Evolutionary conservation across 2,888 invertebrate species (phyloP).

Genomic region (Cephus spinipes): DNA sequence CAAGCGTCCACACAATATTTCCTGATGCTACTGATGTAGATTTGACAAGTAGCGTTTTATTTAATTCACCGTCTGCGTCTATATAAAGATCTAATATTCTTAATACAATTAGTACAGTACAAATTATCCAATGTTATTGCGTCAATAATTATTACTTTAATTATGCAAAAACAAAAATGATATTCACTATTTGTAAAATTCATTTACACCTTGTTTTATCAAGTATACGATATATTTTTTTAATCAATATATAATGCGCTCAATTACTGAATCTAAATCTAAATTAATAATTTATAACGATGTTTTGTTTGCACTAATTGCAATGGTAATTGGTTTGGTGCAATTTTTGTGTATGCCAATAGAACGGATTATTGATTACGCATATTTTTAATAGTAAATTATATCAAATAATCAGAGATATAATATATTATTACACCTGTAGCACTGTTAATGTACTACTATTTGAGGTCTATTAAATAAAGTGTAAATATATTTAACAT

Average conservation of each 20-base stretch:
- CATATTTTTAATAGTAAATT: background rate
- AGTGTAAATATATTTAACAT: background rate
- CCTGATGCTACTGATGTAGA: too few relatives aligned
- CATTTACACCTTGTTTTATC: background rate
- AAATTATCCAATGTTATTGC: background rate
- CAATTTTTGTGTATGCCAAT: background rate
- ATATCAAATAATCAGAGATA: background rate
- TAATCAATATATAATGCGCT: background rate
- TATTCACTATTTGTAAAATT: background rate
- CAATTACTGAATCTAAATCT: background rate
- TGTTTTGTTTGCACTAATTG: background rate
- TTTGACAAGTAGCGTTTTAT: background rate
- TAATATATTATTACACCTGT: background rate
- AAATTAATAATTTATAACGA: background rate
- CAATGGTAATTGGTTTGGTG: background rate
- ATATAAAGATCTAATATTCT: background rate
- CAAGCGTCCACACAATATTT: too few relatives aligned
- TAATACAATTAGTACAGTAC: background rate
- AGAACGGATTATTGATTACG: background rate
- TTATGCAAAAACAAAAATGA: background rate
- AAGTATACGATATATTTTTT: background rate
- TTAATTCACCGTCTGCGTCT: background rate
- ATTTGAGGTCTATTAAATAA: background rate
- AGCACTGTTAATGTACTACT: background rate
- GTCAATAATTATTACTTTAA: background rate